Percentiles rank a stretch among this genome's conserved stretches.
Conservation (phyloP, 64 coral and sea anemone genomes). For the Stylophora pistillata region DNA sequence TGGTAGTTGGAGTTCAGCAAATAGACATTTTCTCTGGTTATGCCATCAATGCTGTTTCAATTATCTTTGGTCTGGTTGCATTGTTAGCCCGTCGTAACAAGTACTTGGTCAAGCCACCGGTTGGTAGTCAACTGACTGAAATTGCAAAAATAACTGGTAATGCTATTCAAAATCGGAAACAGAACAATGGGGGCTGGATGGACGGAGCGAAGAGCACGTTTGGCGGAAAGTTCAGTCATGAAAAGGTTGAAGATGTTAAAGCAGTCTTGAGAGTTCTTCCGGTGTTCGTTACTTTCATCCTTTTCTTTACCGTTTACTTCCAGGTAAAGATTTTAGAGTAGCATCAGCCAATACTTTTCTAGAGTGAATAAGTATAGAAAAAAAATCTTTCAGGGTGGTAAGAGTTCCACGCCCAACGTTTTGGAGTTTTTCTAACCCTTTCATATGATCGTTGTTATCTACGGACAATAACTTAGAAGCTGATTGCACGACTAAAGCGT, state of each 20-base stretch:
- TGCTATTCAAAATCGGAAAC: slow-evolving; percentile 32
- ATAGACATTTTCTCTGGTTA: slow-evolving; percentile 60
- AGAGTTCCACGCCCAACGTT: too few species aligned
- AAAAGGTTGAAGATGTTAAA: slow-evolving; percentile 77
- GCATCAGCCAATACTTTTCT: too few species aligned
- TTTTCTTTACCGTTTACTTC: slow-evolving; percentile 73
- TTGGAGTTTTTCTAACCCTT: too few species aligned
- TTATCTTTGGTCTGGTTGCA: slow-evolving; percentile 49
- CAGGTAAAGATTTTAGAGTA: slow-evolving; percentile 29
- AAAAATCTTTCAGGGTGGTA: too few species aligned
- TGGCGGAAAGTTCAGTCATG: slow-evolving; percentile 61
- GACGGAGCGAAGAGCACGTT: slow-evolving; percentile 46
- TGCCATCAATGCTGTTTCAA: slow-evolving; percentile 50
- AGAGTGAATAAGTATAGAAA: too few species aligned
- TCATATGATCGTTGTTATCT: too few species aligned
- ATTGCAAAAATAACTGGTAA: slow-evolving; percentile 47
- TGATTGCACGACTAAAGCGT: too few species aligned
- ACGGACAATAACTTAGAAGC: too few species aligned
- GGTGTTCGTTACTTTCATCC: slow-evolving; percentile 63
- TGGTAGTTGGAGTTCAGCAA: slow-evolving; percentile 59
- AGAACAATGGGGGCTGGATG: slow-evolving; percentile 25
- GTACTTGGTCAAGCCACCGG: slow-evolving; percentile 59
- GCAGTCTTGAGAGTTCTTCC: slow-evolving; percentile 59
- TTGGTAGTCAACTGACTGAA: slow-evolving; percentile 62
- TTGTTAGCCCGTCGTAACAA: slow-evolving; percentile 68